Conservation (phyloP, 2,888 invertebrate genomes). For the Cosmorhoe ocellata region DNA sequence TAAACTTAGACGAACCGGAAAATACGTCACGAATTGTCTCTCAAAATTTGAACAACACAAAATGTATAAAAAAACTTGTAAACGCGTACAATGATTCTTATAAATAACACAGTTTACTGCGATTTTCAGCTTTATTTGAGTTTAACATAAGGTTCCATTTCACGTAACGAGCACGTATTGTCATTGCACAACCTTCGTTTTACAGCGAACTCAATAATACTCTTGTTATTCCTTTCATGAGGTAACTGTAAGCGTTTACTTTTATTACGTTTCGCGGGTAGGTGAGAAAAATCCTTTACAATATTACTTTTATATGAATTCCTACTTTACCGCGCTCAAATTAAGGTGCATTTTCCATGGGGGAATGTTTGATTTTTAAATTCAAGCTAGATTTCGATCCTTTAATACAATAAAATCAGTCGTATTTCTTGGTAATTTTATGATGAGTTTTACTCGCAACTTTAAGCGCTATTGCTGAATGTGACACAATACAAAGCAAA, state of each 20-base stretch:
- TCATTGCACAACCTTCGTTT: constrained; percentile 14
- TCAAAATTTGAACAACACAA: no score
- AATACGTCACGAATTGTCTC: no score
- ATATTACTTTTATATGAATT: constrained; percentile 1
- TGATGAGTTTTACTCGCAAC: background rate
- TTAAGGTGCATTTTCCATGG: constrained; percentile 13
- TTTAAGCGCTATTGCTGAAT: no score
- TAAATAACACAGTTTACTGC: no score
- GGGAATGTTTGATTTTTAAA: constrained; percentile 6
- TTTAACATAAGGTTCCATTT: constrained; percentile 17
- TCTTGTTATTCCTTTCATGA: constrained; percentile 34
- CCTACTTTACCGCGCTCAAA: background rate
- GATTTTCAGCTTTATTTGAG: constrained; percentile 8
- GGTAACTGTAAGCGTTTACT: constrained; percentile 29
- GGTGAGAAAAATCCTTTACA: constrained; percentile 39
- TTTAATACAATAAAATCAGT: constrained; percentile 2
- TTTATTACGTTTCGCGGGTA: constrained; percentile 39
- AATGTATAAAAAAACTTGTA: no score
- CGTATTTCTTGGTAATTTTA: background rate
- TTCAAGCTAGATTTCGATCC: constrained; percentile 18
- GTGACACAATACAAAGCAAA: no score
- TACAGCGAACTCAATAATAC: constrained; percentile 28
- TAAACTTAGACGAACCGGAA: no score
- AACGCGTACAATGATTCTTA: no score
- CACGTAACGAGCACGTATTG: constrained; percentile 21